A percentile compares a stretch with the other conserved stretches of the same genome.
Evolutionary conservation across 2,113 vertebrate genomes (phyloP).

Genomic region (Pardalotus punctatus): DNA sequence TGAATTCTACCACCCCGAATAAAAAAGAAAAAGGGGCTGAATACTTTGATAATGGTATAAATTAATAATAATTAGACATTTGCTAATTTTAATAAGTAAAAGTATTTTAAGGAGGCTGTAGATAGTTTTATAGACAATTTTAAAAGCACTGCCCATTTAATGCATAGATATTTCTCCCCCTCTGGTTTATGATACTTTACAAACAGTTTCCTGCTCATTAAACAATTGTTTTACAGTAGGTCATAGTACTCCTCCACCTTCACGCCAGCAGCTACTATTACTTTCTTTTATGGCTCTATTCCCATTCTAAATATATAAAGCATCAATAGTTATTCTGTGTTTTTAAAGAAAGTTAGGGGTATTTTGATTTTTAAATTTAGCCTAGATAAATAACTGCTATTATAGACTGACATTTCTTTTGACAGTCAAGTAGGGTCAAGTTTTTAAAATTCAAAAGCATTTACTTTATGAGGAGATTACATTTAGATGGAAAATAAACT

Average conservation of each 20-base stretch:
- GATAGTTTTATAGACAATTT: not conserved
- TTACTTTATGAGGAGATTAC: not conserved
- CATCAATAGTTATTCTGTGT: not conserved
- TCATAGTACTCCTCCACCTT: not conserved
- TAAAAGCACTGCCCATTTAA: not conserved
- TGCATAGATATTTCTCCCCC: fast-evolving
- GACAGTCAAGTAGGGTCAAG: not conserved
- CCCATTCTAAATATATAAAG: not conserved
- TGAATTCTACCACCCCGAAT: not conserved
- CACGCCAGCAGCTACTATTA: not conserved
- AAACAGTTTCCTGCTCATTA: not conserved
- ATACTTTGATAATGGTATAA: not conserved
- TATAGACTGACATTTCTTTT: not conserved
- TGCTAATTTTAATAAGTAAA: not conserved
- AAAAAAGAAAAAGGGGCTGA: not conserved
- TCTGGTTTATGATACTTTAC: not conserved
- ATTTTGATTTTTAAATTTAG: not conserved
- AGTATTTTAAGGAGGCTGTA: not conserved
- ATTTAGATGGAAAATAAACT: not conserved
- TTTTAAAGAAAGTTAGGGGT: not conserved
- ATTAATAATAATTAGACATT: not conserved
- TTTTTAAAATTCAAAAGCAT: not conserved
- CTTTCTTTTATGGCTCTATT: not conserved
- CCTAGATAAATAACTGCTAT: not conserved
- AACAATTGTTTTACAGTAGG: not conserved